Conservation (phyloP, 2,113 vertebrate genomes). For the Podarcis raffonei region DNA sequence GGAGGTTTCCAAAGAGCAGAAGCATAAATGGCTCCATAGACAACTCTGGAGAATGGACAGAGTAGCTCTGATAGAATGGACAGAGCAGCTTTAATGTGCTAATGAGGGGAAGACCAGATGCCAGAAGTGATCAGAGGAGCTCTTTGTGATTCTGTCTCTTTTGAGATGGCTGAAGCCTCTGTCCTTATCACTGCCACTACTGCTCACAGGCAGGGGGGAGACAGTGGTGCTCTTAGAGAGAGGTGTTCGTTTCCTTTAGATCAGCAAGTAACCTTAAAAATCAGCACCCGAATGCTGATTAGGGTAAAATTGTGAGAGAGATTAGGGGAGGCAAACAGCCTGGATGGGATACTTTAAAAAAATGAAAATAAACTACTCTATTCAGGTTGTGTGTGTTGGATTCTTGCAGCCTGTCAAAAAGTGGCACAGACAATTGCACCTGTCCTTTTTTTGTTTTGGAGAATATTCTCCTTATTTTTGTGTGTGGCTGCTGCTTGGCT, state of each 20-base stretch:
- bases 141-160: conserved; percentile 76
- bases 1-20: conserved; percentile 68
- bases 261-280: conserved; percentile 60
- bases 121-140: conserved; percentile 70
- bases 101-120: conserved; percentile 81
- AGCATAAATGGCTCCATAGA: conserved; percentile 75
- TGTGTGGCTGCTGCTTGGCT: neutral
- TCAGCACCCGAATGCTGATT: conserved; percentile 53
- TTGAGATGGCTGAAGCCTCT: conserved; percentile 75
- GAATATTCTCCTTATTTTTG: neutral
- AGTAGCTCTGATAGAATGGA: conserved; percentile 77
- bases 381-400: neutral
- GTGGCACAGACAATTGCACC: neutral
- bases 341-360: neutral
- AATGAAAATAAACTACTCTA: too few species aligned
- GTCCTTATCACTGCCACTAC: conserved; percentile 64
- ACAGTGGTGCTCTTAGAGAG: conserved; percentile 71
- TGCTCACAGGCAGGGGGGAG: conserved; percentile 57
- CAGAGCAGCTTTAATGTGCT: conserved; percentile 84
- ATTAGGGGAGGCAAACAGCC: conserved; percentile 31
- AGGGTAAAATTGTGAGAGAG: conserved; percentile 43
- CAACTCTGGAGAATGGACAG: conserved; percentile 71
- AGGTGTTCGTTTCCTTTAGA: conserved; percentile 67
- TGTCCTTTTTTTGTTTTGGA: neutral
- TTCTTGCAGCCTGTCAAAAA: neutral